Base-by-base conservation (phyloP, 2,113 vertebrate genomes). In the Notarius lentiginosus region DNA sequence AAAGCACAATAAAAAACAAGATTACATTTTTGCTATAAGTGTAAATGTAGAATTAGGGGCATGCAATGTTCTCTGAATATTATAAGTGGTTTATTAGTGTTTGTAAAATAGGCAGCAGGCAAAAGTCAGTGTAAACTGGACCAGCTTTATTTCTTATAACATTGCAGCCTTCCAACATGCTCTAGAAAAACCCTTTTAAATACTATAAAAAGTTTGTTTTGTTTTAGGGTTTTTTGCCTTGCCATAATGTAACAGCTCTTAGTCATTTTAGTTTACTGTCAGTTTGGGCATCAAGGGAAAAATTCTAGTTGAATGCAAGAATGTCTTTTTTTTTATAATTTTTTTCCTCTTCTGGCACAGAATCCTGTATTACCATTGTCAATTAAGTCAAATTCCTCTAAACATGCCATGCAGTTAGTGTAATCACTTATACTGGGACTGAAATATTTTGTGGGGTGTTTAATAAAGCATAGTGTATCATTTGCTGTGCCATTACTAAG, bases 351-450 rank as follows among this genome's bases (percentile, higher is more conserved):
- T 82, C 61, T 70, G 81, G 72, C 68, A 80, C 58, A 77, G 66
- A 75, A 83, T 82, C 83, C 63, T 77, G 30, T 79, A 76, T 55
- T 82, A 75, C 51, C 73, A 41, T 86, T 58, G 30, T 66, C 41
- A 80, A 11, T 83, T 41, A 56, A 82, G 81, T 86, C 75, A 73
- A 81, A 65, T 58, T 76, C 79, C 82, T 84, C 63, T 87, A 82
- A 77, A 77, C 85, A 90, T 90, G 89, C 89, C 89, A 90, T 90
- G 89, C 89, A 88, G 61, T 84, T 88, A 86, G 27, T 84, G 66
- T 84, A 70, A 77, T 81, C 60, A 68, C 27, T 34, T 79, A 58
- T 80, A 61, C 41, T 76, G 58, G 80, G 61, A 68, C 68, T 82
- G 51, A 86, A 80, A 60, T 84, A 84, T 60, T 86, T 58, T 51